Percentiles rank a stretch among this genome's conserved stretches.
Evolutionary conservation across 53 echinoderm and acorn worm species (phyloP).

Genomic region (Echinometra lucunter): DNA sequence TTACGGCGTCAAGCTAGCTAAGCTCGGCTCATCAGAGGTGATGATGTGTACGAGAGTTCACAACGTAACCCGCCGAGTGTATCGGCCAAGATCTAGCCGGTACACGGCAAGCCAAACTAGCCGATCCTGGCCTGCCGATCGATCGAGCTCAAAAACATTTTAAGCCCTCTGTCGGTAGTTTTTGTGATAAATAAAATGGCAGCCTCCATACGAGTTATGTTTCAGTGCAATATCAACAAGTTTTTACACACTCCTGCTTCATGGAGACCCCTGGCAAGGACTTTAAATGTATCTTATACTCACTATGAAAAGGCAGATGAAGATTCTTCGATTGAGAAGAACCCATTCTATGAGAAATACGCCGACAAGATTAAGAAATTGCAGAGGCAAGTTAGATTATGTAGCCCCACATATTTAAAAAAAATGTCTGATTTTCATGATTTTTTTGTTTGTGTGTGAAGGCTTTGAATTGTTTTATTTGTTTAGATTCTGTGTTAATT

Average conservation of each 20-base stretch:
- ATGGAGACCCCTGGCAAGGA: conserved; percentile 63
- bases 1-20: neutral
- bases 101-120: too few relatives aligned
- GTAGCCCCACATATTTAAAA: neutral
- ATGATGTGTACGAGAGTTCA: conserved; percentile 6
- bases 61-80: neutral
- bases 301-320: neutral
- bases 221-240: neutral
- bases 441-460: too few relatives aligned
- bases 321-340: conserved; percentile 69
- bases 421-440: too few relatives aligned
- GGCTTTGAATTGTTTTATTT: too few relatives aligned
- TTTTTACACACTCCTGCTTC: conserved; percentile 44
- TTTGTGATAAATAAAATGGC: conserved; percentile 74
- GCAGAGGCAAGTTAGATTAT: conserved; percentile 69
- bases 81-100: neutral
- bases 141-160: neutral
- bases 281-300: conserved; percentile 37
- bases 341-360: conserved; percentile 85
- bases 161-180: conserved; percentile 9
- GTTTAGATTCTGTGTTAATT: too few relatives aligned
- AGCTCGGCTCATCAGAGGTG: neutral
- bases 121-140: too few relatives aligned
- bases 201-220: conserved; percentile 73
- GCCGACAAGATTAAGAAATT: conserved; percentile 87